Base-by-base conservation (phyloP, 1,140 invertebrate species). In the Apis florea region DNA sequence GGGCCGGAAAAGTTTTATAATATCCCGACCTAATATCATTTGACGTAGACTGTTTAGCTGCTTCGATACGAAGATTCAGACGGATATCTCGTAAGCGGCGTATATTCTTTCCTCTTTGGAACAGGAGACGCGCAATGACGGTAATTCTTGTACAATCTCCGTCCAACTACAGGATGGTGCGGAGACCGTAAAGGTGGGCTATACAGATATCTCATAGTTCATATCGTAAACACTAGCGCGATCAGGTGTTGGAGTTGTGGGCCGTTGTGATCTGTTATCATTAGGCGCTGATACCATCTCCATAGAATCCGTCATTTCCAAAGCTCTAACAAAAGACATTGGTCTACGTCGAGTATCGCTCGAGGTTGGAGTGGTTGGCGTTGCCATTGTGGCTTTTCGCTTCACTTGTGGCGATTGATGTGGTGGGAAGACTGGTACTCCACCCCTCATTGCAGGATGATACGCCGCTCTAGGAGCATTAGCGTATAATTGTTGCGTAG, bases 141-240 rank as follows among this genome's bases (percentile, higher is more conserved):
- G 80, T 80, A 89, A 85, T 80, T 87, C 78, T 72, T 79, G 84
- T 66, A 85, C 75, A 82, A 88, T 92, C 90, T 92, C 91, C 91
- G 90, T 89, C 92, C 91, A 92, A 80, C 88, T 86, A 76, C 89
- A 90, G 75, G 86, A 89, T 83, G 89, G 90, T 74, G 88, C 87
- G 89, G 90, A 92, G 92, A 92, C 85, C 83, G 84, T 82, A 79
- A 88, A 90, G 82, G 66, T 92, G 89, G 90, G 93, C 94, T 95
- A 96, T 94, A 98, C 98, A 77, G 98, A 98, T 93, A 98, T 98
- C 94, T 99, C 98, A 93, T 98, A 98, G 94, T 98, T 98, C 96
- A 98, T 98, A 93, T 98, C 98, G 92, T 98, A 98, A 78, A 98
- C 96, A 94, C 97, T 98, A 83, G 96, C 96, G 83, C 97, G 95